Evolutionary conservation across 2,888 invertebrate genomes (phyloP).

Genomic region (Drosophila mimetica): DNA sequence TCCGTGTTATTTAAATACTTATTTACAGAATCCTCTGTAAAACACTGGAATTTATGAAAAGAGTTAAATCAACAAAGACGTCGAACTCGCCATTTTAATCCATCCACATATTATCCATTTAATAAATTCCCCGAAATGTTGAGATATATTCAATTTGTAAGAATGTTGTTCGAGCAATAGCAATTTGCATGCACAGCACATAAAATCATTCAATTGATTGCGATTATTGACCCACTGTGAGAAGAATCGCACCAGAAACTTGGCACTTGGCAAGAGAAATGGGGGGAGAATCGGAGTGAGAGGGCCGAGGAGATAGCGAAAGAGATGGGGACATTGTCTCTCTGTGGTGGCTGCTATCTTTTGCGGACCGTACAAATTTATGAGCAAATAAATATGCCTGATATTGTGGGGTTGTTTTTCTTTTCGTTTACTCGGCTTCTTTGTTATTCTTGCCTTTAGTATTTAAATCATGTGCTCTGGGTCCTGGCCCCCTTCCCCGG

Average conservation of each 20-base stretch:
- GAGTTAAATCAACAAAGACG: constrained; percentile 3
- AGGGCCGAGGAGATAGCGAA: not conserved
- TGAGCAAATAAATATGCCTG: constrained; percentile 56
- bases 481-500: constrained; percentile 7
- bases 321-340: constrained; percentile 10
- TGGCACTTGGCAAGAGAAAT: constrained; percentile 7
- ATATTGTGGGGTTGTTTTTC: constrained; percentile 42
- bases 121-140: constrained; percentile 12
- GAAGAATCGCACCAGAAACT: constrained; percentile 14
- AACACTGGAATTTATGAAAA: not conserved
- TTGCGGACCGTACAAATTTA: constrained; percentile 55
- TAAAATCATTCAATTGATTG: constrained; percentile 40
- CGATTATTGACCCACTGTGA: constrained; percentile 56
- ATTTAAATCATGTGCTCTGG: constrained; percentile 76
- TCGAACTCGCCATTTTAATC: constrained; percentile 7
- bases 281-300: constrained; percentile 5
- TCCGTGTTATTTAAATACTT: no score
- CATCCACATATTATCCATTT: not conserved
- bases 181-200: constrained; percentile 34
- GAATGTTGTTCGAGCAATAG: not conserved
- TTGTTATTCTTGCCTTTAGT: constrained; percentile 60
- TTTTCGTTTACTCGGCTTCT: constrained; percentile 40
- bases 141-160: constrained; percentile 7
- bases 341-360: constrained; percentile 36
- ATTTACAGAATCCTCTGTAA: no score